Conservation (phyloP, 2,113 vertebrate species). For the Carassius carassius region DNA sequence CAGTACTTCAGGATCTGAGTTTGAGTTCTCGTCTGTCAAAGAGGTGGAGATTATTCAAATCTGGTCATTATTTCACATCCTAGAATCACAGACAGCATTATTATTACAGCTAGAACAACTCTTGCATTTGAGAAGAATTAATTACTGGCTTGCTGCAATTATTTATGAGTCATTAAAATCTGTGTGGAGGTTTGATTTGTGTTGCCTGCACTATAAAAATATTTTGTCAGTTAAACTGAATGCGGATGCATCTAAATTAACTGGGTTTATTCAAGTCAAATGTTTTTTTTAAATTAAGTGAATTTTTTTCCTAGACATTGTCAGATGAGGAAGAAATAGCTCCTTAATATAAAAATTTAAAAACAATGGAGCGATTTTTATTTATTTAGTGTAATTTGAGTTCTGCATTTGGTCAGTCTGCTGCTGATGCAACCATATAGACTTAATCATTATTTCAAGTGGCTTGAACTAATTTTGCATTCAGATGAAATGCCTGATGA, state of each 20-base stretch:
- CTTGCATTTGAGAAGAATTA: conserved; percentile 1
- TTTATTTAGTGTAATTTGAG: neutral
- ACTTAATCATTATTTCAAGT: neutral
- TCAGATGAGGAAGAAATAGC: neutral
- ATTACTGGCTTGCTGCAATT: conserved; percentile 8
- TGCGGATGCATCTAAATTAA: neutral
- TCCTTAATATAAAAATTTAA: neutral
- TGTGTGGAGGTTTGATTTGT: conserved; percentile 5
- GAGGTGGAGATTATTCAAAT: neutral
- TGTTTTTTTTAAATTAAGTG: neutral
- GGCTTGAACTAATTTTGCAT: neutral
- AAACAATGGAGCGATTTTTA: neutral
- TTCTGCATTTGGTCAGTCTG: neutral
- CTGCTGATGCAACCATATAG: neutral
- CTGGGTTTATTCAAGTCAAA: neutral
- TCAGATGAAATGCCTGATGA: neutral
- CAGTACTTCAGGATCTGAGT: neutral
- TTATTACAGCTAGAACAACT: neutral
- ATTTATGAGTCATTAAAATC: conserved; percentile 7
- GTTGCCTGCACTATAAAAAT: conserved; percentile 1
- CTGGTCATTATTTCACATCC: neutral
- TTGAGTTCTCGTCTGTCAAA: neutral
- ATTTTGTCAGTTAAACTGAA: neutral
- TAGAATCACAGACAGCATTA: neutral
- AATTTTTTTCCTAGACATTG: neutral